Conservation (phyloP, 2,113 vertebrate species). For the Caranx melampygus region DNA sequence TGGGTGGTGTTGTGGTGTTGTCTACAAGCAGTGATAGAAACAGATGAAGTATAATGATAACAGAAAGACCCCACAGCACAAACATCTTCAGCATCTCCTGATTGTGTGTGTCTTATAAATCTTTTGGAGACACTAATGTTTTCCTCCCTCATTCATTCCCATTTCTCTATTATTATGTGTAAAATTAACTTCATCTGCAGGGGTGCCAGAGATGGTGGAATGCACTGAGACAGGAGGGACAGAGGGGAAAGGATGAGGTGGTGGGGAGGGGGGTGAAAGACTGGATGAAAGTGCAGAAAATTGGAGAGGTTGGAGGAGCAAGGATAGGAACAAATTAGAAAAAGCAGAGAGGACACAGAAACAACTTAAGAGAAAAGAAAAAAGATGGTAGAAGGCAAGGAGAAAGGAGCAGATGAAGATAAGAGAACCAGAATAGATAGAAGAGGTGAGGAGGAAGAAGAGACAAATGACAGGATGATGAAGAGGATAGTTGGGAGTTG, state of each 20-base stretch:
- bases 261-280: neutral
- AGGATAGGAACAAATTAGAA: neutral
- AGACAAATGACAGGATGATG: neutral
- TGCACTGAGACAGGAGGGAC: neutral
- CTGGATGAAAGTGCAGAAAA: rapidly evolving
- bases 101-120: constrained; percentile 76
- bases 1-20: constrained; percentile 1
- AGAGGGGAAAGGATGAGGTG: neutral
- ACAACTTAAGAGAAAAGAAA: neutral
- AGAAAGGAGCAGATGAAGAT: neutral
- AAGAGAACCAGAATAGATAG: no score
- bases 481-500: neutral
- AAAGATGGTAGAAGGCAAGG: neutral
- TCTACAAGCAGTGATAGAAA: constrained; percentile 56
- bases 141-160: constrained; percentile 46
- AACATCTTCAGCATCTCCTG: constrained; percentile 57
- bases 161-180: constrained; percentile 62
- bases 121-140: constrained; percentile 71
- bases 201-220: constrained; percentile 43
- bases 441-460: neutral
- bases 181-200: constrained; percentile 77
- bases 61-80: constrained; percentile 72
- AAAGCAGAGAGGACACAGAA: neutral
- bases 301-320: neutral
- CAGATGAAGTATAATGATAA: constrained; percentile 49